Percentiles rank a stretch among this genome's conserved stretches.
Conservation (phyloP, 1,140 invertebrate genomes). For the Dinoponera quadriceps region DNA sequence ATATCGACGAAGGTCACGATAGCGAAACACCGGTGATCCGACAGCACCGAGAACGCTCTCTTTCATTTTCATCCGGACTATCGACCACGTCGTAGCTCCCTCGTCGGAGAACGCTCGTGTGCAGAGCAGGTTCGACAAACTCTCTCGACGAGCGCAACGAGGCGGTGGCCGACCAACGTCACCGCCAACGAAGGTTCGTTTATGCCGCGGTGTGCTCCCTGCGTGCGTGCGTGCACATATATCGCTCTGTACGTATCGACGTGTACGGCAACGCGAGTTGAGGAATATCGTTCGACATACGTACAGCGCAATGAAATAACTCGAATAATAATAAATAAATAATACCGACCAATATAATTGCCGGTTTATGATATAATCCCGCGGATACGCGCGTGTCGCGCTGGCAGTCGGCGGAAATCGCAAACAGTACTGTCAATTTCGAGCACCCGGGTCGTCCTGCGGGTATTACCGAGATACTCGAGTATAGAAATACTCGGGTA, state of each 20-base stretch:
- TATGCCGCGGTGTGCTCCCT: background rate
- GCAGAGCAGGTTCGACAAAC: constrained; percentile 44
- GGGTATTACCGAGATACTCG: no score
- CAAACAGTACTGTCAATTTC: no score
- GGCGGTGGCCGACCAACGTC: constrained; percentile 9
- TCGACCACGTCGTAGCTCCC: background rate
- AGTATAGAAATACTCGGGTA: no score
- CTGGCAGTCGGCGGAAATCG: no score
- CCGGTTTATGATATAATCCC: no score
- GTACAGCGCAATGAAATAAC: background rate
- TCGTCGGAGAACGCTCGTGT: background rate
- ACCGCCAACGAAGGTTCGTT: constrained; percentile 3
- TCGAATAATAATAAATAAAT: no score
- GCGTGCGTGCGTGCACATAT: background rate
- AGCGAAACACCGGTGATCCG: background rate
- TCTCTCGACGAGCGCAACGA: constrained; percentile 19
- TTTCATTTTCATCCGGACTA: constrained; percentile 1
- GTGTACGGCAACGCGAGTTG: background rate
- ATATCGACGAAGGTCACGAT: background rate
- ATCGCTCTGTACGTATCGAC: background rate
- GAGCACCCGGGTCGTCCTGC: no score
- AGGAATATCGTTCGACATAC: background rate
- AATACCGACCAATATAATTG: no score
- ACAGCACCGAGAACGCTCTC: background rate
- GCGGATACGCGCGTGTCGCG: no score